Evolutionary conservation across 2,113 vertebrate species (phyloP).

Genomic region (Lanius ludovicianus): DNA sequence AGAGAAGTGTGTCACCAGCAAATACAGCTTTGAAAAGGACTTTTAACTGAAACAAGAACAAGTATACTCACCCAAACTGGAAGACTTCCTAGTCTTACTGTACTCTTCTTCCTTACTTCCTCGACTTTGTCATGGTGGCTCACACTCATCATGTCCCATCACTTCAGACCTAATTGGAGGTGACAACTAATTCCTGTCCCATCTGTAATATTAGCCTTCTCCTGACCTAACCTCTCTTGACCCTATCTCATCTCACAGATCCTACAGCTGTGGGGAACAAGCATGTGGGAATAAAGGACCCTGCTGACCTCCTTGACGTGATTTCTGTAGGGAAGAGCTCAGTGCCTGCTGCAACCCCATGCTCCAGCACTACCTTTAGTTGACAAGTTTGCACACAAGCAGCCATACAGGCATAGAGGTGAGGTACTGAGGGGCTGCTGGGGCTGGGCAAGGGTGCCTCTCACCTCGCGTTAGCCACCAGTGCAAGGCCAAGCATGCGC

Average conservation of each 20-base stretch:
- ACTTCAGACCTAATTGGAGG: not conserved
- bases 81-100: not conserved
- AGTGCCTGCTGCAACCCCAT: rapidly evolving
- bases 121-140: not conserved
- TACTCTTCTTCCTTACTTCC: not conserved
- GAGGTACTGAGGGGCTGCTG: not conserved
- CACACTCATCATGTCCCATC: not conserved
- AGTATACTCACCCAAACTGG: not conserved
- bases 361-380: not conserved
- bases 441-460: not conserved
- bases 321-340: not conserved
- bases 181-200: not conserved
- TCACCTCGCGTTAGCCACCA: not conserved
- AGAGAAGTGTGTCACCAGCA: not conserved
- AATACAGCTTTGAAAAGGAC: not conserved
- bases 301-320: not conserved
- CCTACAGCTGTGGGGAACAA: not conserved
- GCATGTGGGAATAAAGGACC: not conserved
- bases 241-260: not conserved
- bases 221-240: not conserved
- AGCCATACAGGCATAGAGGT: not conserved
- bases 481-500: rapidly evolving
- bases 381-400: not conserved
- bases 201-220: not conserved
- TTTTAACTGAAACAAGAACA: not conserved